These are phyloP conservation scores for Girardia tigrina DNA, from an alignment of 2,888 invertebrate genomes.

Conservation along the genomic window DNA sequence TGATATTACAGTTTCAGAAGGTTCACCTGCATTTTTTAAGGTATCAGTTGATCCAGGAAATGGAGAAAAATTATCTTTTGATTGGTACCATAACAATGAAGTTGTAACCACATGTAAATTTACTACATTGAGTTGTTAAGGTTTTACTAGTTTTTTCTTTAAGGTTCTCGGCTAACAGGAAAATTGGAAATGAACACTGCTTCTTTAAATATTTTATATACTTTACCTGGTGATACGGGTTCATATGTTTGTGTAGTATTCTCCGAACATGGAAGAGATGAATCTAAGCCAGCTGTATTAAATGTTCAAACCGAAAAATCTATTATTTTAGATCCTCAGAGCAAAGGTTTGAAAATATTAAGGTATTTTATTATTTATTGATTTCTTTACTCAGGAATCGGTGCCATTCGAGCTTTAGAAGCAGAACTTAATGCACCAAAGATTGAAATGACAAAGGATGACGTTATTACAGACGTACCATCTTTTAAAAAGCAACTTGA, in stretches of 20 bases:
- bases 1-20: constrained; percentile 77
- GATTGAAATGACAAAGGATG: neutral
- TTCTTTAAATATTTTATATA: constrained; percentile 80
- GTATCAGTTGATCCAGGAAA: constrained; percentile 73
- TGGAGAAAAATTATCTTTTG: constrained; percentile 77
- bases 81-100: constrained; percentile 87
- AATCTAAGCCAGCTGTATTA: neutral
- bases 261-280: constrained; percentile 78
- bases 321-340: neutral
- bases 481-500: constrained; percentile 29
- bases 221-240: constrained; percentile 90
- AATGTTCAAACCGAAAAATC: neutral
- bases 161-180: constrained; percentile 31
- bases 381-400: constrained; percentile 56
- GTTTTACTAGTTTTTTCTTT: neutral
- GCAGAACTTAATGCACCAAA: constrained; percentile 52
- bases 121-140: neutral
- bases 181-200: constrained; percentile 76
- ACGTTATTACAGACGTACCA: neutral
- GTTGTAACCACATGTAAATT: constrained; percentile 69
- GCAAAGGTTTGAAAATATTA: neutral
- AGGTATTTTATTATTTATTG: neutral
- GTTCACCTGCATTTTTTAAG: constrained; percentile 88
- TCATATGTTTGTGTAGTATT: constrained; percentile 85
- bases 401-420: constrained; percentile 78